A percentile compares a stretch with the other conserved stretches of the same genome.
Conservation (phyloP, 2,888 invertebrate species). For the Catotricha subobsoleta region DNA sequence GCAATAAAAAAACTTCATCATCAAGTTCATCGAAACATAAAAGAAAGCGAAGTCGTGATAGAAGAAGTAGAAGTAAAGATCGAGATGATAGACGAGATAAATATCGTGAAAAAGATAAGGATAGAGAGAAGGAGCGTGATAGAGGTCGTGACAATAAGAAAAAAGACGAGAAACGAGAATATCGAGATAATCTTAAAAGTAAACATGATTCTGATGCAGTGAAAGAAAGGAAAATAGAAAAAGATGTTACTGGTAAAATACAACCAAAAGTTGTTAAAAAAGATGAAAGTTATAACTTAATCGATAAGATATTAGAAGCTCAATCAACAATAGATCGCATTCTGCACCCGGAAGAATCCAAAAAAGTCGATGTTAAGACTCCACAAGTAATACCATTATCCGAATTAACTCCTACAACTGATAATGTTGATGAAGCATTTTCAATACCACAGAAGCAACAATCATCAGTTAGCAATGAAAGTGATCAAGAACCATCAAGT, state of each 20-base stretch:
- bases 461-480: conserved; percentile 34
- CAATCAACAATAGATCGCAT: conserved; percentile 6
- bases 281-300: conserved; percentile 19
- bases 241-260: conserved; percentile 16
- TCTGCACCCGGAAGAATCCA: conserved; percentile 7
- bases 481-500: conserved; percentile 64
- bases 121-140: conserved; percentile 17
- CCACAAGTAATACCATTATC: conserved; percentile 6
- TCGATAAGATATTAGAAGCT: conserved; percentile 26
- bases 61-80: conserved; percentile 19
- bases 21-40: conserved; percentile 10
- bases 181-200: conserved; percentile 11
- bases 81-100: conserved; percentile 10
- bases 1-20: conserved; percentile 3
- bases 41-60: conserved; percentile 10
- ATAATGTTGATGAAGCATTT: background rate
- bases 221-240: conserved; percentile 13
- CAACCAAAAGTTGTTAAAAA: conserved; percentile 10
- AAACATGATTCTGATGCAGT: conserved; percentile 13
- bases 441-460: background rate
- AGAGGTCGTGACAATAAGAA: conserved; percentile 10
- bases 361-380: conserved; percentile 1
- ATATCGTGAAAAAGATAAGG: conserved; percentile 17
- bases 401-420: conserved; percentile 10
- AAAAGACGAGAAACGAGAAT: conserved; percentile 7